Percentiles rank a stretch among this genome's conserved stretches.
Evolutionary conservation across 2,113 vertebrate genomes (phyloP).

Genomic region (Coptodon rendalli): DNA sequence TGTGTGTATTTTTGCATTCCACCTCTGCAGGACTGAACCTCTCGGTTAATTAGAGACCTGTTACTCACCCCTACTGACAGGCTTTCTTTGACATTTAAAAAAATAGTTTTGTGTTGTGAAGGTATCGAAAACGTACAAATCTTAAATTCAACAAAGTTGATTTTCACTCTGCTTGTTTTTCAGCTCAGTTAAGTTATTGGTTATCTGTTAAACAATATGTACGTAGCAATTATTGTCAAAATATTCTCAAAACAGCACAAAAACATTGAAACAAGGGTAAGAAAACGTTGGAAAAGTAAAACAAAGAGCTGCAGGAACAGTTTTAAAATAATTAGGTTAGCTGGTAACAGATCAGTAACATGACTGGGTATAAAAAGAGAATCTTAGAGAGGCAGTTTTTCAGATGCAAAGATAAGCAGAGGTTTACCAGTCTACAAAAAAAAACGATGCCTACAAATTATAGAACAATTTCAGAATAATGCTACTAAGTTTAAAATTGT

Average conservation of each 20-base stretch:
- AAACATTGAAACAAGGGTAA: neutral
- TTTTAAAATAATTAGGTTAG: neutral
- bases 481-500: neutral
- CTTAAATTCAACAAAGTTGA: neutral
- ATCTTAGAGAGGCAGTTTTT: neutral
- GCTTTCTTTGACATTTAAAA: rapidly evolving
- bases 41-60: neutral
- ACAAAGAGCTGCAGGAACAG: neutral
- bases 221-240: neutral
- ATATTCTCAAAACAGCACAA: neutral
- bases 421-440: neutral
- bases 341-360: neutral
- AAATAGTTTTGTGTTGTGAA: neutral
- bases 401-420: neutral
- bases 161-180: neutral
- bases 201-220: neutral
- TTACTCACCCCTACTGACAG: neutral
- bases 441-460: rapidly evolving
- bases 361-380: neutral
- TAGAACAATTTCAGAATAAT: neutral
- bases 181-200: rapidly evolving
- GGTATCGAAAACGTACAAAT: neutral
- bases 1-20: neutral
- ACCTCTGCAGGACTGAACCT: neutral
- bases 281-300: rapidly evolving